A percentile compares a stretch with the other conserved stretches of the same genome.
Conservation (phyloP, 2,888 invertebrate genomes). For the Ectemnius cavifrons region DNA sequence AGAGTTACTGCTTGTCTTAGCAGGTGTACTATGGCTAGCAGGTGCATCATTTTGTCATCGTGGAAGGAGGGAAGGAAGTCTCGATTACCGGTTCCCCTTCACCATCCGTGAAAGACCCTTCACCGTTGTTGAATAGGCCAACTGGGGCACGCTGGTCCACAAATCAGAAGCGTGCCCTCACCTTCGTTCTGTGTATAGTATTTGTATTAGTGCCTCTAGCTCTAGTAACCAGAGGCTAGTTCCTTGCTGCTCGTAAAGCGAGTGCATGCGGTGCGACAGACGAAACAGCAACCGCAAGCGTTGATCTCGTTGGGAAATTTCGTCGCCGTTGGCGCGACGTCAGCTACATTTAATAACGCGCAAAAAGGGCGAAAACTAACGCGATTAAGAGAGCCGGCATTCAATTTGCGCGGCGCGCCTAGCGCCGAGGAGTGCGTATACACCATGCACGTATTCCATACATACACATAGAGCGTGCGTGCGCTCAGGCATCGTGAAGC, state of each 20-base stretch:
- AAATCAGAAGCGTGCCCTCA: no score
- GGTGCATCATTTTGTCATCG: conserved; percentile 51
- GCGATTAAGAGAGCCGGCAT: not conserved
- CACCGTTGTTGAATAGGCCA: not conserved
- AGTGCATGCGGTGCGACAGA: not conserved
- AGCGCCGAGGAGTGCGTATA: not conserved
- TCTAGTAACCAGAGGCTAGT: no score
- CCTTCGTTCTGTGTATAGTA: no score
- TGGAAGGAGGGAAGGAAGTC: conserved; percentile 42
- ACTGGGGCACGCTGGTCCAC: no score
- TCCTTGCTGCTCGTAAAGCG: no score
- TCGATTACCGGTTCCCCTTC: conserved; percentile 28
- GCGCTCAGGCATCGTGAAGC: conserved; percentile 5
- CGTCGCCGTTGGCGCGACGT: not conserved
- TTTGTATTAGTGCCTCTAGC: no score
- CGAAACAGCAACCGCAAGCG: not conserved
- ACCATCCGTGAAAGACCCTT: not conserved
- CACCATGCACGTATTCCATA: no score
- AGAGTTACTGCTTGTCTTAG: not conserved
- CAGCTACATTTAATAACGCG: not conserved
- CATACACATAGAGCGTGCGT: not conserved
- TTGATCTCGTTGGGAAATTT: not conserved
- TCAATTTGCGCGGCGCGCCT: not conserved
- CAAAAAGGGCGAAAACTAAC: conserved; percentile 4
- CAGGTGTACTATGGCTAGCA: conserved; percentile 58